Conservation (phyloP, 1,140 invertebrate genomes). For the Chrysomallon squamiferum region DNA sequence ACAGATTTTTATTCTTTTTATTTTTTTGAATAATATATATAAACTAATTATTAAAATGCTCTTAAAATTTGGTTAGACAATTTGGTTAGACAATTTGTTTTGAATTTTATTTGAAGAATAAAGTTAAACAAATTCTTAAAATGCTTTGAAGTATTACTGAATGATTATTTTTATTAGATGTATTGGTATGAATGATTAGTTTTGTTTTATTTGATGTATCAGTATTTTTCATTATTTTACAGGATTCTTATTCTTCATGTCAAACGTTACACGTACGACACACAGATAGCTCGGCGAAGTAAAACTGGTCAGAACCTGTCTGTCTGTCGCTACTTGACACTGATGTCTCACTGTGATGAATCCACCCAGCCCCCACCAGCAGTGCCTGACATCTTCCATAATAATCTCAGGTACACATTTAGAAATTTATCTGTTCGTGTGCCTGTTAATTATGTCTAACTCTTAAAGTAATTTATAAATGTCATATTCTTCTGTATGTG, state of each 20-base stretch:
- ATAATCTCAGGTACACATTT: too few relatives aligned
- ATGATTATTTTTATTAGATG: conserved; percentile 5
- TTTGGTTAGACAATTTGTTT: not conserved
- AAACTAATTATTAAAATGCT: not conserved
- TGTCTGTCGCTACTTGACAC: conserved; percentile 35
- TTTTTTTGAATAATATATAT: not conserved
- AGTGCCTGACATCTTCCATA: too few relatives aligned
- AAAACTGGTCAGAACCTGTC: conserved; percentile 37
- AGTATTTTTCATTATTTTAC: too few relatives aligned
- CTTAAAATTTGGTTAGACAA: not conserved
- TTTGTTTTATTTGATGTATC: too few relatives aligned
- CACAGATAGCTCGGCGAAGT: conserved; percentile 22
- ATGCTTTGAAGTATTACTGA: not conserved
- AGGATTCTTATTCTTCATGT: conserved; percentile 58
- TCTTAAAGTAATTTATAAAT: too few relatives aligned
- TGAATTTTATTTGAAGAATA: too few relatives aligned
- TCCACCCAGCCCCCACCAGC: conserved; percentile 29
- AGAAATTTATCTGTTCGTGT: too few relatives aligned
- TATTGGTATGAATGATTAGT: too few relatives aligned
- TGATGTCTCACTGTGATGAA: conserved; percentile 38
- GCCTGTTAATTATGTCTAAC: too few relatives aligned
- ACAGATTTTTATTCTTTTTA: too few relatives aligned
- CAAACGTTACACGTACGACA: conserved; percentile 51
- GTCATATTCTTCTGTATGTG: too few relatives aligned
- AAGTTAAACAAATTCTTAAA: not conserved